Evolutionary conservation across 2,113 vertebrate species (phyloP).

Genomic region (Panthera leo): DNA sequence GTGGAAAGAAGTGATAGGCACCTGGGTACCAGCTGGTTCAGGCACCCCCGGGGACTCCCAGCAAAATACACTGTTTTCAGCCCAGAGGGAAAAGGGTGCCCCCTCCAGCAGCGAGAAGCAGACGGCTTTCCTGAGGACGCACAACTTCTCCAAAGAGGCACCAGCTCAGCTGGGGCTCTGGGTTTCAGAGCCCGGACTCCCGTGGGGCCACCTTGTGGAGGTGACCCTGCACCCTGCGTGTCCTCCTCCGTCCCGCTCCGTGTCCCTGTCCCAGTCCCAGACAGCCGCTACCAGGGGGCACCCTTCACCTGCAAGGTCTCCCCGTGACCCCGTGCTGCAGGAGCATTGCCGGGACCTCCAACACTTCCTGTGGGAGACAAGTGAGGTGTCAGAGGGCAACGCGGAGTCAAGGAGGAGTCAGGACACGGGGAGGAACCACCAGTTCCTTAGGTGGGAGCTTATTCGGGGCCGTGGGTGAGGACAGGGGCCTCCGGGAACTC

Average conservation of each 20-base stretch:
- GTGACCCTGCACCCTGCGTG: rapidly evolving
- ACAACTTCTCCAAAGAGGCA: neutral
- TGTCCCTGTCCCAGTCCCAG: too few relatives aligned
- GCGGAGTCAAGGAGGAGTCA: neutral
- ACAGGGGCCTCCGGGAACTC: neutral
- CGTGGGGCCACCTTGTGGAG: neutral
- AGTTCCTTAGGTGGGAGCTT: neutral
- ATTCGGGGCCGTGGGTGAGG: neutral
- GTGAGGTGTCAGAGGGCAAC: neutral
- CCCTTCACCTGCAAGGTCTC: neutral
- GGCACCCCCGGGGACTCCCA: neutral
- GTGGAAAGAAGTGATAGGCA: rapidly evolving
- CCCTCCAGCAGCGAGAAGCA: rapidly evolving
- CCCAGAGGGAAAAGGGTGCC: neutral
- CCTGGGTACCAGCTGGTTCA: rapidly evolving
- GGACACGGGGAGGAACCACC: neutral
- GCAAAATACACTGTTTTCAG: rapidly evolving
- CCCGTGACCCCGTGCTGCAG: neutral
- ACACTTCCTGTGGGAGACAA: neutral
- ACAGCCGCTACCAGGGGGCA: too few relatives aligned
- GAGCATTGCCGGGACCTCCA: rapidly evolving
- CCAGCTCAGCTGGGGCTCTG: neutral
- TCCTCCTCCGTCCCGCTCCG: neutral
- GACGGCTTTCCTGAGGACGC: rapidly evolving
- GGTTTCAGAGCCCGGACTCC: too few relatives aligned